phyloP scores from a whole-genome alignment of 2,797 vertebrate genomes.

The Etheostoma perlongum region DNA sequence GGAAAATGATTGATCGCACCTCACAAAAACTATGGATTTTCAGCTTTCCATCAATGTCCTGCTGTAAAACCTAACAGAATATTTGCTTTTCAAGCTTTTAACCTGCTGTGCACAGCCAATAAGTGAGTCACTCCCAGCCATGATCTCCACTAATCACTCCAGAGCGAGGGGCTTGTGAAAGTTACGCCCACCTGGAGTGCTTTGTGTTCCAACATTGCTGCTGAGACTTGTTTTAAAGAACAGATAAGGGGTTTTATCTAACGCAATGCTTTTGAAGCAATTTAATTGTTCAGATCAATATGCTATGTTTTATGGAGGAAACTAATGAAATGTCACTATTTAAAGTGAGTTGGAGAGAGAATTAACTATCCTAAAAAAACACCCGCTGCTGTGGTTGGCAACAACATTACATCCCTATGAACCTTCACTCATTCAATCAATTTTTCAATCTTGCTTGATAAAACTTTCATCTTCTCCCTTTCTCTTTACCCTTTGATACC shows the following conservation, averaged over 20 bases:
- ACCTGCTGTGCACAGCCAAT: constrained; percentile 32
- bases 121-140: constrained; percentile 27
- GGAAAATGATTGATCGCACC: constrained; percentile 11
- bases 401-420: not conserved
- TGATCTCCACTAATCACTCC: constrained; percentile 42
- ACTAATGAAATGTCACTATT: not conserved
- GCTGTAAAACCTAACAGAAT: not conserved
- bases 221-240: constrained; percentile 10
- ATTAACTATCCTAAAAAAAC: not conserved
- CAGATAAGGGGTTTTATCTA: not conserved
- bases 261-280: not conserved
- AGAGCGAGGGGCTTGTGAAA: constrained; percentile 28
- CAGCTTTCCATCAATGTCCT: not conserved
- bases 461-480: constrained; percentile 13
- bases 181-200: constrained; percentile 32
- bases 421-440: constrained; percentile 11
- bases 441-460: constrained; percentile 15
- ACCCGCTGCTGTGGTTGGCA: not conserved
- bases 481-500: constrained; percentile 25
- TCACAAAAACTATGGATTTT: constrained; percentile 11
- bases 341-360: not conserved
- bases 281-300: not conserved
- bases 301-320: not conserved
- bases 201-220: constrained; percentile 22
- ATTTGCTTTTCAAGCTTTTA: constrained; percentile 27